Conservation (phyloP, 2,888 invertebrate genomes). For the Orchestes rusci region DNA sequence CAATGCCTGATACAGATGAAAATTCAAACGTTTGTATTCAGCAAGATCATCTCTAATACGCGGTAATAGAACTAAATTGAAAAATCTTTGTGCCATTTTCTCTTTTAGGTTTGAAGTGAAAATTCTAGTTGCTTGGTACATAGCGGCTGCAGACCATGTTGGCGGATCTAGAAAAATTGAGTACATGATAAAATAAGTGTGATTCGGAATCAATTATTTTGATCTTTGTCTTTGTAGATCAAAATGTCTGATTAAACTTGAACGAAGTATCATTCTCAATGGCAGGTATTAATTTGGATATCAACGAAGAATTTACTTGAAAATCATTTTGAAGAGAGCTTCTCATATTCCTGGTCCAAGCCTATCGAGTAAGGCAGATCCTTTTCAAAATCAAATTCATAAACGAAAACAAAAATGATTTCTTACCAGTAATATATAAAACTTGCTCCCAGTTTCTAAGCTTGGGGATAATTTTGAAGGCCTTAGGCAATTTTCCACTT, state of each 20-base stretch:
- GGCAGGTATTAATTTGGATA: no score
- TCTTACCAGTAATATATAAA: constrained; percentile 31
- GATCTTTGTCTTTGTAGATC: no score
- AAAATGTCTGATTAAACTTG: no score
- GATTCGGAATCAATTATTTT: no score
- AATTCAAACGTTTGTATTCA: constrained; percentile 92
- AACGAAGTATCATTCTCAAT: no score
- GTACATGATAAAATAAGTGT: background rate
- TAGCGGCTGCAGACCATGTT: constrained; percentile 96
- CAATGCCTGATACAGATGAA: constrained; percentile 92
- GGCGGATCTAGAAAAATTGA: constrained; percentile 59
- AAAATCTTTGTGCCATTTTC: constrained; percentile 92
- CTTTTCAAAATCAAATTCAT: no score
- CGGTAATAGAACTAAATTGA: constrained; percentile 87
- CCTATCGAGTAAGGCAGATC: no score
- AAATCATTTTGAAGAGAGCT: no score
- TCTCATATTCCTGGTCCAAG: no score
- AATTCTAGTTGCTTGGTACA: constrained; percentile 92
- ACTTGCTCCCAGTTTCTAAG: constrained; percentile 75
- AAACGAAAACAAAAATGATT: no score
- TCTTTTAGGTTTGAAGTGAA: constrained; percentile 97
- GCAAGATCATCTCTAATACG: constrained; percentile 89
- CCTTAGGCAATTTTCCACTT: constrained; percentile 95
- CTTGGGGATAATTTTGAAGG: constrained; percentile 93
- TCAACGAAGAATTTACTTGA: no score